Evolutionary conservation across 2,797 vertebrate species (phyloP).

Genomic region (Lacerta agilis): DNA sequence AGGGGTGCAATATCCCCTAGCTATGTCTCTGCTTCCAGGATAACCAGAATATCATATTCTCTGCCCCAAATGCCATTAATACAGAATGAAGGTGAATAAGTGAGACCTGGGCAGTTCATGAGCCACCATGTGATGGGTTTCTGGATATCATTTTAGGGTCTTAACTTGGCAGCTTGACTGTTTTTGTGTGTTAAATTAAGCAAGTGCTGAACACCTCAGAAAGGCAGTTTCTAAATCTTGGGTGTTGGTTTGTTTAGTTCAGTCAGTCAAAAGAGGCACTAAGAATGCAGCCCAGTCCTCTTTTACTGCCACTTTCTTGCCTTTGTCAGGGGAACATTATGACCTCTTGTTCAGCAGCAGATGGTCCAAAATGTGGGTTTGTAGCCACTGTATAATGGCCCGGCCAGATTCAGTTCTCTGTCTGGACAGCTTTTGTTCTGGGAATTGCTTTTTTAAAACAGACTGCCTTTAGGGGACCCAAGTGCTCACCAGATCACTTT

Average conservation of each 20-base stretch:
- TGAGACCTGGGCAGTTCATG: background rate
- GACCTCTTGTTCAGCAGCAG: background rate
- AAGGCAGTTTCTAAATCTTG: background rate
- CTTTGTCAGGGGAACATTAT: background rate
- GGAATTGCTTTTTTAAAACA: background rate
- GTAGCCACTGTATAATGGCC: background rate
- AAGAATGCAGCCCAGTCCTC: background rate
- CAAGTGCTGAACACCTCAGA: background rate
- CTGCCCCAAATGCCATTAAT: background rate
- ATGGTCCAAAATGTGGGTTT: conserved; percentile 1
- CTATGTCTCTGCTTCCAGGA: too few relatives aligned
- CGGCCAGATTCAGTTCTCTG: conserved; percentile 1
- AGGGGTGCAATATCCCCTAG: too few relatives aligned
- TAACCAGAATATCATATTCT: background rate
- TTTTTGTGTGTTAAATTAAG: background rate
- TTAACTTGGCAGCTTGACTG: background rate
- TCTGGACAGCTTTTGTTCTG: background rate
- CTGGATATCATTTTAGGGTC: background rate
- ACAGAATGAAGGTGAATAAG: background rate
- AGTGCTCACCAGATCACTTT: background rate
- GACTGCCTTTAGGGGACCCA: background rate
- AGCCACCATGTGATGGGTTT: background rate
- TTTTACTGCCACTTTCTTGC: background rate
- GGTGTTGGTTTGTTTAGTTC: background rate
- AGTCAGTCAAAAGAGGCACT: background rate